phyloP scores from a whole-genome alignment of 2,797 vertebrate genomes.

The Sandelia bainsii region DNA sequence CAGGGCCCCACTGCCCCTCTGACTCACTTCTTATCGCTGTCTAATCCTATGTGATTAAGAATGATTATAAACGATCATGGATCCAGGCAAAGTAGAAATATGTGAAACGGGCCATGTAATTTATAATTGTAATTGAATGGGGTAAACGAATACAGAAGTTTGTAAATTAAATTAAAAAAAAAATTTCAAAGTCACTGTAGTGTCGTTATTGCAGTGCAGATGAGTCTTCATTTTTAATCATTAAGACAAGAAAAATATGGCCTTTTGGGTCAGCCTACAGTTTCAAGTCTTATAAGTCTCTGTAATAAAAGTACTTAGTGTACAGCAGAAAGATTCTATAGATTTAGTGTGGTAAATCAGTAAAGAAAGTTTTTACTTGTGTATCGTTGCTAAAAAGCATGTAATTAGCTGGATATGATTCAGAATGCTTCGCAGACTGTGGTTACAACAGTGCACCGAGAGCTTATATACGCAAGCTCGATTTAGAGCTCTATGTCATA shows the following conservation, averaged over 20 bases:
- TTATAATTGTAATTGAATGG: not conserved
- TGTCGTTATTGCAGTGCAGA: not conserved
- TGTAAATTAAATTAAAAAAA: no score
- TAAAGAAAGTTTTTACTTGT: conserved; percentile 14
- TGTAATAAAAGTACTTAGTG: not conserved
- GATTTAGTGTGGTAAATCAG: no score
- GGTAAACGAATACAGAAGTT: not conserved
- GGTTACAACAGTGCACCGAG: conserved; percentile 47
- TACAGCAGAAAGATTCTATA: no score
- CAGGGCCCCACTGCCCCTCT: conserved; percentile 16
- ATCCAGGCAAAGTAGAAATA: conserved; percentile 18
- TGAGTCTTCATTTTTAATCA: no score
- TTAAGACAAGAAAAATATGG: no score
- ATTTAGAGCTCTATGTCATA: conserved; percentile 72
- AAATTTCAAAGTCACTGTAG: no score
- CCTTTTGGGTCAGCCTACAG: no score
- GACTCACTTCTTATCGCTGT: conserved; percentile 34
- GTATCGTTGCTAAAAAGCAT: conserved; percentile 2
- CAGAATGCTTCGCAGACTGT: conserved; percentile 52
- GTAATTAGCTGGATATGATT: conserved; percentile 43
- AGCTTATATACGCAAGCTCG: conserved; percentile 42
- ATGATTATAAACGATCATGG: conserved; percentile 32
- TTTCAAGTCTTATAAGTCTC: not conserved
- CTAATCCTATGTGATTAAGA: conserved; percentile 65
- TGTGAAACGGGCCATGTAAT: not conserved